A percentile compares a stretch with the other conserved stretches of the same genome.
phyloP scores from a whole-genome alignment of 2,113 vertebrate species.

The Empidonax alnorum region DNA sequence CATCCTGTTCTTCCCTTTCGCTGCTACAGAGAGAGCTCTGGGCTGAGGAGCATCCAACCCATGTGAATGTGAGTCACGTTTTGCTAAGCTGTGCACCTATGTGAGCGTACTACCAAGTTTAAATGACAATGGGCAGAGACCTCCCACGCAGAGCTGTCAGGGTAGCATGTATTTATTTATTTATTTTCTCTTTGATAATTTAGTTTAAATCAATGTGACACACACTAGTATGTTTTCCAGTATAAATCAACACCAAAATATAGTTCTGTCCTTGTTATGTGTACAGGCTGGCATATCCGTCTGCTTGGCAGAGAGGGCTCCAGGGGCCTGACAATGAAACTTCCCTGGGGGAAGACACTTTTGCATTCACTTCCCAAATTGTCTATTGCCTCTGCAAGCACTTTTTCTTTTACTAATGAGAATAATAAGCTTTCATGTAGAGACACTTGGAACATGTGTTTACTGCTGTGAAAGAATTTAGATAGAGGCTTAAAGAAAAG shows the following conservation, averaged over 20 bases:
- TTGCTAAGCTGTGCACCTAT: conserved; percentile 38
- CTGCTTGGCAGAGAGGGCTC: conserved; percentile 24
- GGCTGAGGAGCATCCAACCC: neutral
- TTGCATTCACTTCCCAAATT: conserved; percentile 20
- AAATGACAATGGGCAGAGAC: conserved; percentile 22
- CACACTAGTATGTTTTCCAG: neutral
- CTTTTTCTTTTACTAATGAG: conserved; percentile 63
- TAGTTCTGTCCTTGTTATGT: conserved; percentile 34
- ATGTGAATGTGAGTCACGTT: conserved; percentile 22
- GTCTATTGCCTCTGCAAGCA: conserved; percentile 50
- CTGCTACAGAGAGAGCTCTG: neutral
- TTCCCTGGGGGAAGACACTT: conserved; percentile 23
- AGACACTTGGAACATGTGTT: conserved; percentile 45
- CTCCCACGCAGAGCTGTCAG: conserved; percentile 21
- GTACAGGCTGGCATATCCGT: neutral
- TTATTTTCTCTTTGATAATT: conserved; percentile 41
- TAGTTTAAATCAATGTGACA: conserved; percentile 50
- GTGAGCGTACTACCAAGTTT: neutral
- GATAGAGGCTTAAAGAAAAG: conserved; percentile 38
- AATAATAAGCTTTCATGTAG: conserved; percentile 59
- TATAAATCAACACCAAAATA: conserved; percentile 53
- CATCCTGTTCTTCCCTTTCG: neutral
- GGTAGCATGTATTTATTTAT: neutral
- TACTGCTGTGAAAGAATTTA: conserved; percentile 36
- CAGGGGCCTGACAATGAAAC: neutral